These are phyloP conservation scores for Pseudorectes ferrugineus DNA, from an alignment of 2,113 vertebrate genomes.

Conservation along the genomic window DNA sequence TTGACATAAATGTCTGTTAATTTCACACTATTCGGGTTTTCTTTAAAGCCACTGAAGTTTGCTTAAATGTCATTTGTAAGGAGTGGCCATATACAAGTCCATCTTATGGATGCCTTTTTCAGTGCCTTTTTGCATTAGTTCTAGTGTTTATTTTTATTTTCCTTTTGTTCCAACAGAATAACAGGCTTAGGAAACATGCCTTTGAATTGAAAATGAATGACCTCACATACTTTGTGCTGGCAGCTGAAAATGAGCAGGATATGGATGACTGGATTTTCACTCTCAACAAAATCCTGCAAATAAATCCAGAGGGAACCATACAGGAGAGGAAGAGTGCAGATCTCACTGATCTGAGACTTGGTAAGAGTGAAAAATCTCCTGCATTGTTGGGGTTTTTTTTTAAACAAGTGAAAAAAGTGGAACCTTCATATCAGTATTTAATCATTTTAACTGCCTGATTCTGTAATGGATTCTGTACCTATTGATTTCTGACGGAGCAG, in stretches of 20 bases:
- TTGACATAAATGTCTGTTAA: neutral
- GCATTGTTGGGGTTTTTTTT: neutral
- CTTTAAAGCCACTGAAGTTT: neutral
- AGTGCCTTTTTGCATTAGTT: neutral
- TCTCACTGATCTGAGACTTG: slow-evolving; percentile 86
- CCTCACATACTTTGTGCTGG: slow-evolving; percentile 97
- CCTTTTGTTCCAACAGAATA: slow-evolving; percentile 74
- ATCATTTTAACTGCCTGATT: neutral
- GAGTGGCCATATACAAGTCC: neutral
- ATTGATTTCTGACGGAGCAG: neutral
- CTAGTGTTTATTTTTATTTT: neutral
- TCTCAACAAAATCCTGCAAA: slow-evolving; percentile 93
- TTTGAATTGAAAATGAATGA: slow-evolving; percentile 99
- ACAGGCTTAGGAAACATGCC: slow-evolving; percentile 91
- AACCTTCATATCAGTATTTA: neutral
- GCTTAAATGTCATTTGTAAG: neutral
- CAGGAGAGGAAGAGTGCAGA: slow-evolving; percentile 90
- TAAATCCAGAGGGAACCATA: slow-evolving; percentile 85
- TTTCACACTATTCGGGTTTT: neutral
- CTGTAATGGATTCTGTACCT: neutral
- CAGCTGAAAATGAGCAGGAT: slow-evolving; percentile 94
- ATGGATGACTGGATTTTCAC: slow-evolving; percentile 99
- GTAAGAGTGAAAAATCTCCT: slow-evolving; percentile 64
- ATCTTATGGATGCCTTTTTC: neutral
- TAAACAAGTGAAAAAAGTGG: neutral